Percentiles rank a stretch among this genome's conserved stretches.
Evolutionary conservation across 37 sponge, comb jelly and placozoan genomes (phyloP).

Genomic region (Mnemiopsis leidyi): DNA sequence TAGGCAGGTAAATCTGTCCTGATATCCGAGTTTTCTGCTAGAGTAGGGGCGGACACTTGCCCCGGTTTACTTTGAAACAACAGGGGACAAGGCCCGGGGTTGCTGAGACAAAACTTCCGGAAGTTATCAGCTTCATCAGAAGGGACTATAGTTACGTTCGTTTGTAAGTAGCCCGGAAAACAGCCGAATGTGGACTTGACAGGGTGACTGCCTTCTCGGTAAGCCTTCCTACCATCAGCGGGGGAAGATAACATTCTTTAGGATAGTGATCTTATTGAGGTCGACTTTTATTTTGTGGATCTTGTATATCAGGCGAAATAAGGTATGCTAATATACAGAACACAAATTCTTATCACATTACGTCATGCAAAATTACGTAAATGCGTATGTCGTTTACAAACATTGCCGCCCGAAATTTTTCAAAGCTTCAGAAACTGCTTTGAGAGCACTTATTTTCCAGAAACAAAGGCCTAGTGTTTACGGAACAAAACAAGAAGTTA

Average conservation of each 20-base stretch:
- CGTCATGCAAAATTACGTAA: too few species aligned
- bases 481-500: neutral
- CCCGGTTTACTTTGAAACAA: conserved; percentile 76
- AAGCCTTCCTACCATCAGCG: neutral
- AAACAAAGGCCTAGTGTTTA: neutral
- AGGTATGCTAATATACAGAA: too few species aligned
- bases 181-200: conserved; percentile 69
- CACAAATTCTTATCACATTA: too few species aligned
- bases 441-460: neutral
- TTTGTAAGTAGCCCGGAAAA: conserved; percentile 72
- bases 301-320: too few species aligned
- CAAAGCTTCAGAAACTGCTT: neutral
- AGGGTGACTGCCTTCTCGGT: neutral
- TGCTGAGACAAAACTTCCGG: conserved; percentile 73
- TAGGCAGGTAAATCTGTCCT: conserved; percentile 81
- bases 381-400: too few species aligned
- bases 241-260: neutral
- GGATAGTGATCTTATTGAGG: neutral
- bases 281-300: too few species aligned
- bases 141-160: conserved; percentile 75
- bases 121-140: conserved; percentile 73
- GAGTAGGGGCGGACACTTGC: conserved; percentile 72
- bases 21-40: conserved; percentile 78
- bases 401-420: neutral
- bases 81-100: conserved; percentile 73